phyloP scores from a whole-genome alignment of 2,797 vertebrate species.

The Synanceia verrucosa region DNA sequence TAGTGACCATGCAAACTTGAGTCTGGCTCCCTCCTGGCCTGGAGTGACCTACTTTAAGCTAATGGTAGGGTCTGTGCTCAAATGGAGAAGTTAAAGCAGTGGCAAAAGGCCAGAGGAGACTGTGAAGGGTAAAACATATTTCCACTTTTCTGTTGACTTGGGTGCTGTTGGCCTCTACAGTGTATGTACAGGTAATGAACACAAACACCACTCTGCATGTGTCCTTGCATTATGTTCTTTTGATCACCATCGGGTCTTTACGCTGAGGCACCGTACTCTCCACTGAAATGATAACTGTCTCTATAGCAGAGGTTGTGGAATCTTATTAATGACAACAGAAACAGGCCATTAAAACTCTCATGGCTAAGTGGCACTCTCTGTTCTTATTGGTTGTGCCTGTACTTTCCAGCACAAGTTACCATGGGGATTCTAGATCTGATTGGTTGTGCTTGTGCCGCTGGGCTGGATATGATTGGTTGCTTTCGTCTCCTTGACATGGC shows the following conservation, averaged over 20 bases:
- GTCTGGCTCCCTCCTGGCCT: constrained; percentile 79
- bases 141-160: constrained; percentile 35
- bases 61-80: constrained; percentile 65
- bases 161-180: constrained; percentile 15
- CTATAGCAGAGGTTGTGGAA: constrained; percentile 59
- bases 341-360: constrained; percentile 73
- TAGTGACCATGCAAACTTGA: constrained; percentile 73
- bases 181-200: constrained; percentile 34
- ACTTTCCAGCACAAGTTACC: constrained; percentile 72
- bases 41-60: constrained; percentile 83
- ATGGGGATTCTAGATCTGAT: constrained; percentile 72
- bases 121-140: constrained; percentile 60
- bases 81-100: constrained; percentile 72
- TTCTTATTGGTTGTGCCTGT: constrained; percentile 64
- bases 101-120: constrained; percentile 59
- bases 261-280: constrained; percentile 30
- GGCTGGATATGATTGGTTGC: constrained; percentile 73
- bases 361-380: constrained; percentile 57
- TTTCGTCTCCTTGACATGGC: constrained; percentile 79
- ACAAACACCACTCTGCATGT: constrained; percentile 24
- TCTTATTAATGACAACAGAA: constrained; percentile 79
- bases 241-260: constrained; percentile 40
- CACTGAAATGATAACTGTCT: constrained; percentile 51
- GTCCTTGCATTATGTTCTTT: constrained; percentile 49
- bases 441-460: constrained; percentile 51